Evolutionary conservation across 2,113 vertebrate genomes (phyloP).

Genomic region (Morone chrysops): DNA sequence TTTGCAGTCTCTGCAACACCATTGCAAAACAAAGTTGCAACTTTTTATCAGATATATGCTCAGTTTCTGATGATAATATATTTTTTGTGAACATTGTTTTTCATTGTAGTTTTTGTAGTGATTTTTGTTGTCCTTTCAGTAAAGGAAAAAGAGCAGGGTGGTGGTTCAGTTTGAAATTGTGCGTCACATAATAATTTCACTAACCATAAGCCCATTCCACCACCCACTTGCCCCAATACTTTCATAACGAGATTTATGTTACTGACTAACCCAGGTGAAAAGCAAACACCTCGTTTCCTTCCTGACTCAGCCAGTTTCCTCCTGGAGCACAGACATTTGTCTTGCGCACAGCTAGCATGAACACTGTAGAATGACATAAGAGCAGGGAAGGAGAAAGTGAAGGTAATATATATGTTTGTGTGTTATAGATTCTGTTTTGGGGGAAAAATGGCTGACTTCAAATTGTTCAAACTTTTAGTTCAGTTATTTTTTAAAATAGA

Average conservation of each 20-base stretch:
- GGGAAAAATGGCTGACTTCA: neutral
- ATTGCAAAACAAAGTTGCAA: neutral
- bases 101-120: neutral
- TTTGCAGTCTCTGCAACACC: neutral
- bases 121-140: neutral
- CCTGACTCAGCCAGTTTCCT: conserved; percentile 66
- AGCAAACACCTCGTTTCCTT: conserved; percentile 49
- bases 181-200: neutral
- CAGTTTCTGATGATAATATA: neutral
- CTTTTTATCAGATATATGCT: neutral
- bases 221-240: conserved; percentile 45
- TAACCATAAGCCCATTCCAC: neutral
- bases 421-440: neutral
- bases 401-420: neutral
- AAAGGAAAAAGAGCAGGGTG: neutral
- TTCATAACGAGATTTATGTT: conserved; percentile 67
- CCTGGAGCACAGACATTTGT: conserved; percentile 44
- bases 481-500: neutral
- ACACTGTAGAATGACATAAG: neutral
- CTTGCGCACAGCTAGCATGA: neutral
- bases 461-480: neutral
- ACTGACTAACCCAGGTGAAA: conserved; percentile 46
- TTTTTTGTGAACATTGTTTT: neutral
- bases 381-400: neutral
- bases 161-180: neutral